Evolutionary conservation across 2,888 invertebrate species (phyloP), one percentile per base, ranked within the genome.

Genomic region (Thymelicus lineola): DNA sequence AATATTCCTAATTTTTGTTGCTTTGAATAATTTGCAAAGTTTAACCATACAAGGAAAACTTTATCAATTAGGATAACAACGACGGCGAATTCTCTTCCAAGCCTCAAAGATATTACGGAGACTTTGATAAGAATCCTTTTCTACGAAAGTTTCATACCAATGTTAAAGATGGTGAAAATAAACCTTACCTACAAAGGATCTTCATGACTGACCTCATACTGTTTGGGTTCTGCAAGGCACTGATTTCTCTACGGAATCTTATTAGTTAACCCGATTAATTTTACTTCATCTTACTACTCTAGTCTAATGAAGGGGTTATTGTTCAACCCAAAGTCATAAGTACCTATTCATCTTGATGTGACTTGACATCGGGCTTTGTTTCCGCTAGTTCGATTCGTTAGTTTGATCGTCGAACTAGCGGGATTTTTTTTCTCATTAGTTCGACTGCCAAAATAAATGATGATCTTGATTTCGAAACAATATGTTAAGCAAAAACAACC

Each of bases 41-140:
- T 63, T 63, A 63, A 53, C 15, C 63, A 63, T 53, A 63, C 63
- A 63, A 63, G 63, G 58, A 36, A 62, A 76, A 75, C 71, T 76
- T 76, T 74, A 71, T 74, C 76, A 75, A 76, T 76, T 76, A 76
- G 72, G 72, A 66, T 66, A 73, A 73, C 72, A 71, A 71, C 68
- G 71, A 85, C 82, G 86, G 85, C 82, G 82, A 85, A 84, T 86
- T 79, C 80, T 81, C 84, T 85, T 84, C 7, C 17, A 50, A 53
- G 63, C 63, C 63, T 63, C 53, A 17, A 63, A 53, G 63, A 63
- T 63, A 63, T 53, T 63, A 62, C 17, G 15, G 62, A 36, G 62
- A 17, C 35, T 48, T 50, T 62, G 36, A 48, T 50, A 50, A 62
- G 35, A 50, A 48, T 60, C 42, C 60, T 61, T 61, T 50, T 35